phyloP scores from a whole-genome alignment of 1,140 invertebrate species.

The Heliconius himera region DNA sequence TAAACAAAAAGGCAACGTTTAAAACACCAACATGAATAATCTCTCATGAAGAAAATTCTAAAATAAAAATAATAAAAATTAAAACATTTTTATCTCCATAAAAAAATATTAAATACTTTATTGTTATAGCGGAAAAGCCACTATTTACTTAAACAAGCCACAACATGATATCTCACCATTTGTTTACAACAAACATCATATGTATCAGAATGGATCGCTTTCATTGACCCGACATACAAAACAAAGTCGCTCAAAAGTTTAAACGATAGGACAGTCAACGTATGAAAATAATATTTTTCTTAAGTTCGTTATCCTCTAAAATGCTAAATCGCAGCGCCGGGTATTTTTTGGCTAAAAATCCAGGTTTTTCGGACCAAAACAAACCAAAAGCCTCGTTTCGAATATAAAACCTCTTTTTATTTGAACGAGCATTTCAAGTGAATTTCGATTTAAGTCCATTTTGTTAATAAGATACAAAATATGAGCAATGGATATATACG shows the following conservation, averaged over 20 bases:
- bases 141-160: background rate
- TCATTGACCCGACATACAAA: slow-evolving; percentile 5
- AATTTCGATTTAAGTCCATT: background rate
- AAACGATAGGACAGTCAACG: slow-evolving; percentile 18
- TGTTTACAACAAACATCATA: background rate
- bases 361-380: background rate
- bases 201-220: background rate
- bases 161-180: background rate
- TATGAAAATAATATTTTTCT: slow-evolving; percentile 14
- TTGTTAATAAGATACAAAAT: slow-evolving; percentile 4
- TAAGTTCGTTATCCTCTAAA: background rate
- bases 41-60: too few relatives aligned
- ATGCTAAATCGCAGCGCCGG: background rate
- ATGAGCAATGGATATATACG: background rate
- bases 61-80: too few relatives aligned
- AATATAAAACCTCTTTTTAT: slow-evolving; percentile 28
- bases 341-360: background rate
- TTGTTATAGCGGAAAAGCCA: background rate
- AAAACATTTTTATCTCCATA: background rate
- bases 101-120: background rate
- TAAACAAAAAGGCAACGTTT: too few relatives aligned
- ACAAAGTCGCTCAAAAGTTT: background rate
- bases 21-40: too few relatives aligned
- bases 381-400: slow-evolving; percentile 22
- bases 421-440: background rate